Percentiles rank a stretch among this genome's conserved stretches.
Conservation (phyloP, 1,140 invertebrate species). For the Drosophila sp. region DNA sequence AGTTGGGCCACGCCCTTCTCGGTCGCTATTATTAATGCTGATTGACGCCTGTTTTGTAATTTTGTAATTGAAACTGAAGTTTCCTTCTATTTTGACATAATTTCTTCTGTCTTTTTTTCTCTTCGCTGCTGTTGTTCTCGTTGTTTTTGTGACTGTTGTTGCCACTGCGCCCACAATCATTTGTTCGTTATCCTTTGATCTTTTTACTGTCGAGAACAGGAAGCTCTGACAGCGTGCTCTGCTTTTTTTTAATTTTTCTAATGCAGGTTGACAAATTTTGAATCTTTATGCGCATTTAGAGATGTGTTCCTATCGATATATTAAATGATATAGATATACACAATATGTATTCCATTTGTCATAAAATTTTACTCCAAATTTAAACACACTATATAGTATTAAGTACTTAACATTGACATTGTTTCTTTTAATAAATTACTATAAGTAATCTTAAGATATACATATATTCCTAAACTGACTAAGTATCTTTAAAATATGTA, state of each 20-base stretch:
- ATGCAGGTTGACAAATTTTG: constrained; percentile 74
- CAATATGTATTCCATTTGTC: no score
- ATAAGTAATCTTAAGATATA: no score
- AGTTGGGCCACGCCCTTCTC: constrained; percentile 67
- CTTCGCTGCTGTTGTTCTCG: constrained; percentile 17
- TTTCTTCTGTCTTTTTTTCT: constrained; percentile 52
- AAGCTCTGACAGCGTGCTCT: constrained; percentile 25
- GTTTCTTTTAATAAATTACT: no score
- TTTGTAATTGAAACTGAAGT: constrained; percentile 83
- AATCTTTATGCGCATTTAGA: constrained; percentile 36
- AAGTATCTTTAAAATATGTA: no score
- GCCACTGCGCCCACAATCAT: constrained; percentile 65
- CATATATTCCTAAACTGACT: no score
- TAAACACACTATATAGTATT: no score
- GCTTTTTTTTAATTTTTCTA: constrained; percentile 60
- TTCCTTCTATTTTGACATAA: constrained; percentile 62
- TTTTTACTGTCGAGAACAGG: constrained; percentile 68
- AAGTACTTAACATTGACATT: no score
- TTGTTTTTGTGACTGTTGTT: constrained; percentile 31
- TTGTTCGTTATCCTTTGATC: constrained; percentile 81
- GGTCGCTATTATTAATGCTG: constrained; percentile 72
- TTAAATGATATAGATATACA: no score
- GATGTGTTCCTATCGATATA: constrained; percentile 1
- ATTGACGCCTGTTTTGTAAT: constrained; percentile 82
- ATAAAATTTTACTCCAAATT: no score